phyloP scores from a whole-genome alignment of 2,113 vertebrate species.

The Apus apus region DNA sequence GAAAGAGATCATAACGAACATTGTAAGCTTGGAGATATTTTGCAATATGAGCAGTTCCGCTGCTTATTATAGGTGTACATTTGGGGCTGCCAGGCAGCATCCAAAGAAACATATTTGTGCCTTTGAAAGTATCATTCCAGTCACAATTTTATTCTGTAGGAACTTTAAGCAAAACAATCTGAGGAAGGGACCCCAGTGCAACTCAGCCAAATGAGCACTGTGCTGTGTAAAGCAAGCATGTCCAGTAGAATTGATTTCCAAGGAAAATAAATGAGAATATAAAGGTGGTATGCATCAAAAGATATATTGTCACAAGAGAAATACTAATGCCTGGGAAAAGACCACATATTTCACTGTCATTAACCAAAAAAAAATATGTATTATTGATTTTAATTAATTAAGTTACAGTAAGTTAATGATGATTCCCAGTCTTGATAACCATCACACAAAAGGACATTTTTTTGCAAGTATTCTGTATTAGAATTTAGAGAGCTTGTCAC shows the following conservation, averaged over 20 bases:
- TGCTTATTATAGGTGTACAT: not conserved
- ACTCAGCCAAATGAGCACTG: not conserved
- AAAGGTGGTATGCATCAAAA: not conserved
- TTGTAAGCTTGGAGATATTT: not conserved
- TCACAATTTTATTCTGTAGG: not conserved
- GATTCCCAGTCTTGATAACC: not conserved
- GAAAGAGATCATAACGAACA: not conserved
- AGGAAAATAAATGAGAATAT: conserved; percentile 17
- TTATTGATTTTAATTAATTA: conserved; percentile 25
- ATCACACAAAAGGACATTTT: conserved; percentile 2
- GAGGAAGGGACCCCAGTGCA: not conserved
- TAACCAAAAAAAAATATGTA: not conserved
- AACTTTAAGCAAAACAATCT: not conserved
- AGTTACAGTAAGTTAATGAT: conserved; percentile 13
- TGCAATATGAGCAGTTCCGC: not conserved
- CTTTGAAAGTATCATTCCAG: not conserved
- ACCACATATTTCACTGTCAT: not conserved
- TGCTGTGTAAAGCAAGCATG: not conserved
- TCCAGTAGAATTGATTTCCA: not conserved
- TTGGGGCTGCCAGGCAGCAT: not conserved
- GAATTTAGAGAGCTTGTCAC: conserved; percentile 6
- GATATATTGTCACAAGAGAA: not conserved
- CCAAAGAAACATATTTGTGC: not conserved
- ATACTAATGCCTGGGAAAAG: not conserved
- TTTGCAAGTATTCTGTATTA: not conserved